A percentile compares a stretch with the other conserved stretches of the same genome.
phyloP scores from a whole-genome alignment of 2,113 vertebrate species.

The Podiceps cristatus region DNA sequence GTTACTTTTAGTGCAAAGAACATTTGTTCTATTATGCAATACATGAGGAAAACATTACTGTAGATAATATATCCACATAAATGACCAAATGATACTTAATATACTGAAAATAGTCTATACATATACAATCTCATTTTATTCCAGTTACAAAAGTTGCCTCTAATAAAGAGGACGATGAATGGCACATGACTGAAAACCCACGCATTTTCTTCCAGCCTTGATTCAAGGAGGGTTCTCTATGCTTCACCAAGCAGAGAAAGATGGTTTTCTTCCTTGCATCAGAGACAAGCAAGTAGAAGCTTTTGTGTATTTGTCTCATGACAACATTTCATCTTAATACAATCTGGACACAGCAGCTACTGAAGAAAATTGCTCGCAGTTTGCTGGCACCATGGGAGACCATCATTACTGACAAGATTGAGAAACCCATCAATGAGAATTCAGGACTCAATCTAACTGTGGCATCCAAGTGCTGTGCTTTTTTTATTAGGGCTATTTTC shows the following conservation, averaged over 20 bases:
- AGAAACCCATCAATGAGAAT: conserved; percentile 71
- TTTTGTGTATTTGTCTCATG: conserved; percentile 60
- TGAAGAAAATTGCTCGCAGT: conserved; percentile 72
- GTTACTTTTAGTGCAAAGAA: neutral
- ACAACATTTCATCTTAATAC: conserved; percentile 76
- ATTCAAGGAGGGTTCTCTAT: neutral
- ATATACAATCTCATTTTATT: neutral
- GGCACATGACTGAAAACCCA: neutral
- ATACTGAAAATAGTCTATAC: neutral
- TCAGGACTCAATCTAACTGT: conserved; percentile 59
- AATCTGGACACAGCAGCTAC: conserved; percentile 72
- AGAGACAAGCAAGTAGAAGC: conserved; percentile 42
- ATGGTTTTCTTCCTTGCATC: neutral
- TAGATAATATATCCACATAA: neutral
- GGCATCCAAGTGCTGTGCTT: neutral
- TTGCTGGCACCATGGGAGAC: conserved; percentile 70
- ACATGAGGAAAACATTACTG: neutral
- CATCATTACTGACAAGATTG: conserved; percentile 71
- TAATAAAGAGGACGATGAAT: neutral
- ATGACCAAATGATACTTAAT: neutral
- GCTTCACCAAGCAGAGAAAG: conserved; percentile 43
- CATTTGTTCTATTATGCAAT: neutral
- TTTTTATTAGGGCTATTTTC: conserved; percentile 57
- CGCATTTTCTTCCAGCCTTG: neutral
- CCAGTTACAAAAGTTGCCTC: neutral